Conservation (phyloP, 2,888 invertebrate species). For the Polymixis lichenea region DNA sequence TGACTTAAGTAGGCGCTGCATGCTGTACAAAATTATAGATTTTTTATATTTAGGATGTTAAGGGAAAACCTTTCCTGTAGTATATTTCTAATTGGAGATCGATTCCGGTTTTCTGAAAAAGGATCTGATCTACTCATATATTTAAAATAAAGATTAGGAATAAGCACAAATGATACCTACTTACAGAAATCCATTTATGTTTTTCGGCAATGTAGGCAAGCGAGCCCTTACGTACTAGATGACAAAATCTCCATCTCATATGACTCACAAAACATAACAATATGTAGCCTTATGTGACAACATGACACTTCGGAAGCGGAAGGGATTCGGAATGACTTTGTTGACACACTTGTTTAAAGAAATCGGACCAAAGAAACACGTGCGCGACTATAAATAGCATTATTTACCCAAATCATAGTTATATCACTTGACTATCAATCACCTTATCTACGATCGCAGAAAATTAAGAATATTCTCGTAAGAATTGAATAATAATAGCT, state of each 20-base stretch:
- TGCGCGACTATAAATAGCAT: background rate
- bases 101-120: too few relatives aligned
- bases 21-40: background rate
- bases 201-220: background rate
- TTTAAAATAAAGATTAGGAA: background rate
- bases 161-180: background rate
- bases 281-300: slow-evolving; percentile 25
- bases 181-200: background rate
- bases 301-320: slow-evolving; percentile 15
- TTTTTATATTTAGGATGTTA: background rate
- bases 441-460: background rate
- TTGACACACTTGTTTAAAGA: slow-evolving; percentile 37
- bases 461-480: background rate
- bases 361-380: background rate
- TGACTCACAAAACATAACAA: slow-evolving; percentile 7
- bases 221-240: background rate
- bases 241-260: background rate
- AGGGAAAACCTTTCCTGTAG: background rate
- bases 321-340: background rate
- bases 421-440: slow-evolving; percentile 13
- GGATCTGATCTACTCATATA: background rate
- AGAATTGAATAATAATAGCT: background rate
- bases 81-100: background rate
- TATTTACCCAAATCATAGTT: slow-evolving; percentile 22
- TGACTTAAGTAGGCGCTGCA: background rate